These are phyloP conservation scores for Eupithecia centaureata DNA, from an alignment of 2,888 invertebrate species.

Conservation along the genomic window DNA sequence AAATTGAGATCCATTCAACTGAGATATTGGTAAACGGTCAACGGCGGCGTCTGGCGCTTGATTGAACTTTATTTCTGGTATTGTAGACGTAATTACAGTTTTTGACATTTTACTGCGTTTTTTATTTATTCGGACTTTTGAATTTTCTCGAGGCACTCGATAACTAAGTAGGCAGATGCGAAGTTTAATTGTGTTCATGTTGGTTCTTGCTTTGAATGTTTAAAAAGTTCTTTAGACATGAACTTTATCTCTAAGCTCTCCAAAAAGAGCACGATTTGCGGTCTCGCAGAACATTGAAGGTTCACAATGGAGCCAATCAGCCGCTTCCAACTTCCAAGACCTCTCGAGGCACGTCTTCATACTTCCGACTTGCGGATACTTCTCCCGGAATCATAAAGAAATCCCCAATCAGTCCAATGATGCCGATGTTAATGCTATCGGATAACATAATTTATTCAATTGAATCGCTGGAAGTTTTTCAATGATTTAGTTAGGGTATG, in stretches of 20 bases:
- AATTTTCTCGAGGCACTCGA: not conserved
- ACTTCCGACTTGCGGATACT: slow-evolving; percentile 67
- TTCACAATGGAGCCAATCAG: slow-evolving; percentile 80
- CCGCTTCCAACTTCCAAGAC: slow-evolving; percentile 67
- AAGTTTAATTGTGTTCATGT: not conserved
- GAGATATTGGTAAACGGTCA: slow-evolving; percentile 71
- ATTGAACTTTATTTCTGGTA: slow-evolving; percentile 60
- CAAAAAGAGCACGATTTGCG: slow-evolving; percentile 65
- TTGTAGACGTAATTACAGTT: slow-evolving; percentile 54
- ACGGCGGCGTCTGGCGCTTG: slow-evolving; percentile 52
- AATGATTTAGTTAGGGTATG: slow-evolving; percentile 42
- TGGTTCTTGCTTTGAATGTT: not conserved
- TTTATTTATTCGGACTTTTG: not conserved
- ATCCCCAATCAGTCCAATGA: slow-evolving; percentile 58
- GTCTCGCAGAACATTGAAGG: slow-evolving; percentile 71
- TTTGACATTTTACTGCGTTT: slow-evolving; percentile 33
- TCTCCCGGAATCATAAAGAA: slow-evolving; percentile 55
- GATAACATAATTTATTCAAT: slow-evolving; percentile 54
- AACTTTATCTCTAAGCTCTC: slow-evolving; percentile 40
- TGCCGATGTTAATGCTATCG: slow-evolving; percentile 58
- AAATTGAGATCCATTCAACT: slow-evolving; percentile 73
- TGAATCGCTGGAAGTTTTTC: slow-evolving; percentile 42
- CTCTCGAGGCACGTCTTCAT: slow-evolving; percentile 71
- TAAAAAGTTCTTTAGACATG: not conserved
- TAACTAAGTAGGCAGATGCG: not conserved